Evolutionary conservation across 1,140 invertebrate genomes (phyloP), one percentile per base, ranked within the genome.

Genomic region (Ridgeia piscesae): DNA sequence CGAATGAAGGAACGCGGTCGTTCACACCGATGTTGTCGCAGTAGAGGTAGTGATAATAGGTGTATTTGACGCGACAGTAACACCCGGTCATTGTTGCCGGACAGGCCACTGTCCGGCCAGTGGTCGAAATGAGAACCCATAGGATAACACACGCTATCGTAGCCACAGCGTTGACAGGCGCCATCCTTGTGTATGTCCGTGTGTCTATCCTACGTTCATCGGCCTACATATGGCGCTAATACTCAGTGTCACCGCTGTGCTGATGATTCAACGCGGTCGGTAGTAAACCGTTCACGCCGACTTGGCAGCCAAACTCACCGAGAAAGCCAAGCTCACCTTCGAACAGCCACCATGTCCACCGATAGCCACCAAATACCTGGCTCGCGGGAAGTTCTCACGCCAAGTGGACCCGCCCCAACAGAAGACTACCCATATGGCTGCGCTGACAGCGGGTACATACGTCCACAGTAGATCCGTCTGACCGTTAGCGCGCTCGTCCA

Each of bases 41-140:
- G n/a, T 42, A 91, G 34, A 91, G 33, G 48, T 91, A 91, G 42
- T 91, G 33, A 33, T 42, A 35, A 33, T 35, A 42, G 1, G 34
- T 91, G 48, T 91, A 91, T 48, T 91, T 91, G 34, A 48, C 42
- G 17, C 42, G 34, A 48, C 91, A 91, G 91, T 35, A 34, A 48
- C 91, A 91, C 14, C 48, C 33, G 6, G 91, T 21, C 8, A 91
- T n/a, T 2, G 42, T 48, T 27, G 48, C 9, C 33, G 91, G 91
- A 48, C 91, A 91, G 27, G 58, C 58, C 2, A 77, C 17, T 31
- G 42, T 11, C 42, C 42, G 42, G 4, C 42, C 42, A 42, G 58
- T 77, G 58, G 58, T 77, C 58, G 58, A 77, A 77, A 77, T 31
- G 58, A 77, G 6, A 77, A 77, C 58, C 14, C 58, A 77, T 77